Conservation (phyloP, 2,888 invertebrate genomes). For the Thera britannica region DNA sequence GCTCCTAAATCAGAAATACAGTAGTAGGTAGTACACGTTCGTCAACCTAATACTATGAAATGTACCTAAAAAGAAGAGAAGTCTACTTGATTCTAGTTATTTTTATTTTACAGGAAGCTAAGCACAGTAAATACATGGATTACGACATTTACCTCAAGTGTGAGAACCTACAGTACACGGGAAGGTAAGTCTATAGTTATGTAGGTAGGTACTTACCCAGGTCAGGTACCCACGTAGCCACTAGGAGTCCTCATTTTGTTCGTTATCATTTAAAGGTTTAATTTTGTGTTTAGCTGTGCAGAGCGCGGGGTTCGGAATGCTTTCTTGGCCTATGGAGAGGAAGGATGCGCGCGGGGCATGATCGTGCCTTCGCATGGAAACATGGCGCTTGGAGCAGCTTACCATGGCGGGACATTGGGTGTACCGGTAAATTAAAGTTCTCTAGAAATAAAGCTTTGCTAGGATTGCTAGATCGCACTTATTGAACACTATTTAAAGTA, state of each 20-base stretch:
- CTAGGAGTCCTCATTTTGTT: no score
- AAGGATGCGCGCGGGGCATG: slow-evolving; percentile 60
- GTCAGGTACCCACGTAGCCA: no score
- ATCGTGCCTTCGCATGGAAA: slow-evolving; percentile 76
- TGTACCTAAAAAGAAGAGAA: neutral
- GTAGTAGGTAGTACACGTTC: no score
- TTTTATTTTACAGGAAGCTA: slow-evolving; percentile 71
- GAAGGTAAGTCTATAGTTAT: slow-evolving; percentile 84
- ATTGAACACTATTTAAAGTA: neutral
- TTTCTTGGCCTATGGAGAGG: slow-evolving; percentile 57
- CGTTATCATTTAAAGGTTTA: neutral
- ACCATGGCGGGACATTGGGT: slow-evolving; percentile 70
- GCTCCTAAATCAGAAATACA: no score
- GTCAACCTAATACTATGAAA: no score
- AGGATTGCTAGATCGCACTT: neutral
- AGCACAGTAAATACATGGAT: slow-evolving; percentile 86
- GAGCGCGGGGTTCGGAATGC: slow-evolving; percentile 75
- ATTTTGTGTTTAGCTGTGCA: slow-evolving; percentile 58
- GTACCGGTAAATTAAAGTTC: slow-evolving; percentile 60
- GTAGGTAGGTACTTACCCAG: no score
- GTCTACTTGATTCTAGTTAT: neutral
- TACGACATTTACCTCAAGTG: slow-evolving; percentile 91
- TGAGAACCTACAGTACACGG: slow-evolving; percentile 93
- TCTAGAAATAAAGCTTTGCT: no score
- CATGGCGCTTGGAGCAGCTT: slow-evolving; percentile 74